Percentiles rank a stretch among this genome's conserved stretches.
phyloP scores from a whole-genome alignment of 2,113 vertebrate genomes.

The Pelmatolapia mariae region DNA sequence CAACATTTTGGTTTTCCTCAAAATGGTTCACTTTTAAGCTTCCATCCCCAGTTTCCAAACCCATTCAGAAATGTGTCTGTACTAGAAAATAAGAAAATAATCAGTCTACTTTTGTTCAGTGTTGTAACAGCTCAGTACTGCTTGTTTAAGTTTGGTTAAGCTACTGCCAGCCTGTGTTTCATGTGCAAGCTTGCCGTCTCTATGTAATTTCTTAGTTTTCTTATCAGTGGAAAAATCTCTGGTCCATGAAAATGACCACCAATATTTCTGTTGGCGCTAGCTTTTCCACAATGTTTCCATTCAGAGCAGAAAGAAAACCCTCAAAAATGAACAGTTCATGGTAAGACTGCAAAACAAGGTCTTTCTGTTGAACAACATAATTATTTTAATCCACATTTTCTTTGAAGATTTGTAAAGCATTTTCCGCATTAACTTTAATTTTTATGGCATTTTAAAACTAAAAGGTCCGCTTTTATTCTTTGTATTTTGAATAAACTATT shows the following conservation, averaged over 20 bases:
- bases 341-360: not conserved
- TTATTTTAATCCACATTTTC: not conserved
- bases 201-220: not conserved
- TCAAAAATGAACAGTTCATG: not conserved
- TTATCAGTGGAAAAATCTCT: not conserved
- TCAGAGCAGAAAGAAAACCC: not conserved
- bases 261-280: not conserved
- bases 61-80: not conserved
- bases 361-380: not conserved
- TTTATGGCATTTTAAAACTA: not conserved
- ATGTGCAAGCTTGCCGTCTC: not conserved
- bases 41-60: not conserved
- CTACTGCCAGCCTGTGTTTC: not conserved
- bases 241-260: not conserved
- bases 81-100: not conserved
- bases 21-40: not conserved
- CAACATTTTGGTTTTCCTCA: not conserved
- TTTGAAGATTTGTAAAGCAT: not conserved
- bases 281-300: not conserved
- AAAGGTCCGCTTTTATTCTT: not conserved
- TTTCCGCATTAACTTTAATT: not conserved
- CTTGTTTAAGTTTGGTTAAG: not conserved
- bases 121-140: not conserved
- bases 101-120: not conserved
- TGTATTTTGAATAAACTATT: not conserved